A percentile compares a stretch with the other conserved stretches of the same genome.
These are phyloP conservation scores for Chrysina gloriosa DNA, from an alignment of 2,888 invertebrate genomes.

Conservation along the genomic window DNA sequence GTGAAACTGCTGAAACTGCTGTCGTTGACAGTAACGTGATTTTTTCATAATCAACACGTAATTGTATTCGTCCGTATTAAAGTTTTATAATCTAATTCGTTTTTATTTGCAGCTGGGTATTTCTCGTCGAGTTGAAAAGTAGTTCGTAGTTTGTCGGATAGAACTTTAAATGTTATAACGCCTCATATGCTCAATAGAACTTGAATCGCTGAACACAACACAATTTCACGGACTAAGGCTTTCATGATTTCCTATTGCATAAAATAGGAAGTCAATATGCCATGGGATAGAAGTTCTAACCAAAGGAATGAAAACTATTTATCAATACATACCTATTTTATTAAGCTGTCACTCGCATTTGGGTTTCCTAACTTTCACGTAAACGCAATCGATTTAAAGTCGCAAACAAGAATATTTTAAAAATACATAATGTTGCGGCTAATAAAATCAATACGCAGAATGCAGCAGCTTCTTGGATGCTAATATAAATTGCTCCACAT, in stretches of 20 bases:
- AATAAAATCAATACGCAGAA: neutral
- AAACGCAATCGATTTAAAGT: neutral
- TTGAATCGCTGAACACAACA: conserved; percentile 55
- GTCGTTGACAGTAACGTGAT: conserved; percentile 2
- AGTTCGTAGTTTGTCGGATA: conserved; percentile 29
- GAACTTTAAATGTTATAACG: conserved; percentile 47
- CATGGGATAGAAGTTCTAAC: conserved; percentile 14
- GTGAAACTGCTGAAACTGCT: neutral
- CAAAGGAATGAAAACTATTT: conserved; percentile 39
- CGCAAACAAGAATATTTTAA: neutral
- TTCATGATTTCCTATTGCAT: conserved; percentile 53
- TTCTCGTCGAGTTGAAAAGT: conserved; percentile 18
- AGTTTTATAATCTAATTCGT: conserved; percentile 42
- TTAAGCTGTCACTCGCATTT: conserved; percentile 1
- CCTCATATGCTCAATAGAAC: conserved; percentile 52
- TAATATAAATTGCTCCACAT: too few relatives aligned
- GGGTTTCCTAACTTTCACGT: neutral
- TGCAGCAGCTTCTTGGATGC: neutral
- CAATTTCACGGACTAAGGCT: conserved; percentile 56
- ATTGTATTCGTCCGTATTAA: conserved; percentile 26
- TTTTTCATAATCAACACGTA: conserved; percentile 35
- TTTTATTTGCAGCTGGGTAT: conserved; percentile 23
- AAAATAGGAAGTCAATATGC: too few relatives aligned
- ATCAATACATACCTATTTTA: conserved; percentile 27
- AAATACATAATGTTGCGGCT: neutral